Evolutionary conservation across 2,797 vertebrate species (phyloP).

Genomic region (Pseudomugil tenellus): DNA sequence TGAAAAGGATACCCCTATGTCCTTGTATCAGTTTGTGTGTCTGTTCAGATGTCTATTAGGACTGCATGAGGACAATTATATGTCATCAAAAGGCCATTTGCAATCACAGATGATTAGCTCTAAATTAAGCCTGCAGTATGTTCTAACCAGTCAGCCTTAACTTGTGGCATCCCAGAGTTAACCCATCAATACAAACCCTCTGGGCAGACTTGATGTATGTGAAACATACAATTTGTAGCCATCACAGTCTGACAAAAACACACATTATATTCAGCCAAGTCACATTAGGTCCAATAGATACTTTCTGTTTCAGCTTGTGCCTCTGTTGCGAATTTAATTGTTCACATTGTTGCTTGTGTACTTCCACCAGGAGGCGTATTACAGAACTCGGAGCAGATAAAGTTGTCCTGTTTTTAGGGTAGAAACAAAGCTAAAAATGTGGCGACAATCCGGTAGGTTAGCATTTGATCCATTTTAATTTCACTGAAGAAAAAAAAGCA

Average conservation of each 20-base stretch:
- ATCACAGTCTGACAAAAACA: background rate
- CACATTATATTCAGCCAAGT: background rate
- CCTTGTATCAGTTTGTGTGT: background rate
- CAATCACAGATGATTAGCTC: constrained; percentile 48
- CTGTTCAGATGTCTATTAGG: constrained; percentile 18
- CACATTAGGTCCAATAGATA: background rate
- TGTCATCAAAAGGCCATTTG: constrained; percentile 53
- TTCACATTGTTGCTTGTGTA: too few relatives aligned
- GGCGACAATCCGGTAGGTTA: too few relatives aligned
- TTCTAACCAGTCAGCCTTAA: constrained; percentile 36
- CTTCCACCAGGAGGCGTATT: background rate
- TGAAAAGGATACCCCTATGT: background rate
- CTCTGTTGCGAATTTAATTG: background rate
- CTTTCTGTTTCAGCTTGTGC: background rate
- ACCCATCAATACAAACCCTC: background rate
- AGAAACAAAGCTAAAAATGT: too few relatives aligned
- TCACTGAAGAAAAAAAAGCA: background rate
- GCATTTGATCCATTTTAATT: background rate
- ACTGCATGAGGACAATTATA: constrained; percentile 16
- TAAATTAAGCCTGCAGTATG: constrained; percentile 41
- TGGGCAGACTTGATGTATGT: background rate
- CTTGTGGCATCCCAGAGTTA: constrained; percentile 25
- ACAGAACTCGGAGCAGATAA: background rate
- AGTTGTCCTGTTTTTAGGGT: too few relatives aligned
- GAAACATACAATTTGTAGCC: background rate